Evolutionary conservation across 2,113 vertebrate species (phyloP).

Genomic region (Tychaedon coryphoeus): DNA sequence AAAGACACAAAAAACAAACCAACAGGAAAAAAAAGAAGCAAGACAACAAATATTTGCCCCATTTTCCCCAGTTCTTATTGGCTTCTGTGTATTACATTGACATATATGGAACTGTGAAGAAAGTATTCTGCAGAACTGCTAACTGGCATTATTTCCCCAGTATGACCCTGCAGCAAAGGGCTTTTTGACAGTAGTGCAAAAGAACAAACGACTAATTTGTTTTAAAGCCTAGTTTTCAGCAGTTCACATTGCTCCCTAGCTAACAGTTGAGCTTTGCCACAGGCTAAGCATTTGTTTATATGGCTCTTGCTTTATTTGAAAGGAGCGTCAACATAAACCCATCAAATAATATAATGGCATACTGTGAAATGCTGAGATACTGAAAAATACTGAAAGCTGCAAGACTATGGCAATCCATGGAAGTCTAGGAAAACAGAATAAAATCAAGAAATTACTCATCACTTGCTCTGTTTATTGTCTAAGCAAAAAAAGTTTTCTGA

Average conservation of each 20-base stretch:
- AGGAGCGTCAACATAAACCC: neutral
- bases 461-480: neutral
- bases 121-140: neutral
- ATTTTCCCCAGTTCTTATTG: neutral
- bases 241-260: neutral
- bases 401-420: neutral
- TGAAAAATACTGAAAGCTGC: neutral
- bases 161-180: neutral
- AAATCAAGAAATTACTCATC: neutral
- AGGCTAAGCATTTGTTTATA: conserved; percentile 3
- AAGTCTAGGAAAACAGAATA: neutral
- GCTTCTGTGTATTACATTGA: neutral
- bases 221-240: neutral
- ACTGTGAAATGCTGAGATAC: neutral
- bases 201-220: neutral
- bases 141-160: neutral
- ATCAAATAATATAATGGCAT: neutral
- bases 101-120: neutral
- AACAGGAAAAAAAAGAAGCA: neutral
- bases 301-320: neutral
- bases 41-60: neutral
- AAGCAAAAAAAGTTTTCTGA: neutral
- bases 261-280: neutral
- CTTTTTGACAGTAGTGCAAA: neutral
- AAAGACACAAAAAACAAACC: too few relatives aligned